phyloP scores from a whole-genome alignment of 2,797 vertebrate genomes.

The Enteromius thamalakanensis region DNA sequence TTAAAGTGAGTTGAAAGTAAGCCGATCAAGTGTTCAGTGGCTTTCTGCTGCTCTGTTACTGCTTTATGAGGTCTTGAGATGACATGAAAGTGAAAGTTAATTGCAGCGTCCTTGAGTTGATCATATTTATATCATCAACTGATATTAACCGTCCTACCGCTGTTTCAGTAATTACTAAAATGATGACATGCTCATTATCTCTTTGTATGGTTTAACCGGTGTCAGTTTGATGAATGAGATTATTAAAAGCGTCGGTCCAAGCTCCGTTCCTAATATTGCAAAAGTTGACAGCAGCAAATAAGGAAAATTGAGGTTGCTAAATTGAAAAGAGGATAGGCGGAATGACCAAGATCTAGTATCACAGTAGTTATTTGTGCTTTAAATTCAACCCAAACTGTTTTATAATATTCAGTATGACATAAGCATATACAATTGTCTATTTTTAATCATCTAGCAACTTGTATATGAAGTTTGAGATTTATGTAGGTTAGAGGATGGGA shows the following conservation, averaged over 20 bases:
- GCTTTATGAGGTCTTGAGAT: conserved; percentile 1
- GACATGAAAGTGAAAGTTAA: conserved; percentile 12
- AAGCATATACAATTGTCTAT: not conserved
- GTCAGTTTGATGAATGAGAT: conserved; percentile 48
- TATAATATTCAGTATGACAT: not conserved
- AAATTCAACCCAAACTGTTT: not conserved
- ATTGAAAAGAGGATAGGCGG: not conserved
- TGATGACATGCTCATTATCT: conserved; percentile 39
- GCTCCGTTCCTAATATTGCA: conserved; percentile 5
- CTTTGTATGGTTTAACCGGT: conserved; percentile 22
- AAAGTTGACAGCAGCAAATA: conserved; percentile 31
- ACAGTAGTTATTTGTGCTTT: not conserved
- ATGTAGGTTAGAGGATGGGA: too few species aligned
- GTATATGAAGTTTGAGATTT: not conserved
- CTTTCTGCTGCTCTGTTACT: not conserved
- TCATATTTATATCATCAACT: conserved; percentile 5
- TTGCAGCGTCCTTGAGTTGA: conserved; percentile 9
- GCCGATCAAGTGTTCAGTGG: not conserved
- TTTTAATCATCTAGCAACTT: not conserved
- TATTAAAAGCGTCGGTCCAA: conserved; percentile 25
- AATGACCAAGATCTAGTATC: not conserved
- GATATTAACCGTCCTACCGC: conserved; percentile 25
- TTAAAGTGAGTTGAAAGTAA: conserved; percentile 34
- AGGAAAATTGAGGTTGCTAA: conserved; percentile 7
- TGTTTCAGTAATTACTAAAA: conserved; percentile 45